phyloP scores from a whole-genome alignment of 2,113 vertebrate genomes.

The Gasterosteus aculeatus region DNA sequence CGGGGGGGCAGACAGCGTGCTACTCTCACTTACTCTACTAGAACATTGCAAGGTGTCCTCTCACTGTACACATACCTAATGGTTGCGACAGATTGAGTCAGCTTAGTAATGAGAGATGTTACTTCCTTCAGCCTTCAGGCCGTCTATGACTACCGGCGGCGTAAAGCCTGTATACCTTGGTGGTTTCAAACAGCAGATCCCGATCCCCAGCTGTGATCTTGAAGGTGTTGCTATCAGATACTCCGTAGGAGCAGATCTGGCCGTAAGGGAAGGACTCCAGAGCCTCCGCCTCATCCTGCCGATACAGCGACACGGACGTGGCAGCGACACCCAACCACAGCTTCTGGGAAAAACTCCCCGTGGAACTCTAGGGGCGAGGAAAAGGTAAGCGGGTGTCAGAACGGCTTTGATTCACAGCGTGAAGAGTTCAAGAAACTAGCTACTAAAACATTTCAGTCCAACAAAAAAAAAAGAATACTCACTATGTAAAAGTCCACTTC shows the following conservation, averaged over 20 bases:
- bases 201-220: slow-evolving; percentile 87
- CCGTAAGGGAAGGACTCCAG: slow-evolving; percentile 89
- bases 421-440: not conserved
- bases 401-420: not conserved
- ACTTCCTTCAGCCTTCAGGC: not conserved
- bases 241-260: slow-evolving; percentile 90
- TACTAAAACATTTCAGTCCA: not conserved
- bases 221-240: slow-evolving; percentile 89
- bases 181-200: slow-evolving; percentile 90
- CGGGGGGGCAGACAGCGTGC: slow-evolving; percentile 43
- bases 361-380: slow-evolving; percentile 80
- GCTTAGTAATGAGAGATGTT: not conserved
- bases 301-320: slow-evolving; percentile 89
- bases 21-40: slow-evolving; percentile 62
- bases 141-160: not conserved
- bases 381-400: slow-evolving; percentile 29
- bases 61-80: slow-evolving; percentile 13
- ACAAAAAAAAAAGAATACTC: slow-evolving; percentile 71
- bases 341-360: slow-evolving; percentile 85
- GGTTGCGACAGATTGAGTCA: not conserved
- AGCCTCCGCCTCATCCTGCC: slow-evolving; percentile 88
- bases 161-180: slow-evolving; percentile 80
- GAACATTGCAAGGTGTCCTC: slow-evolving; percentile 31
- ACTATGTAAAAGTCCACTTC: slow-evolving; percentile 91
- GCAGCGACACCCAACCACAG: slow-evolving; percentile 90